These are phyloP conservation scores for Aromia moschata DNA, from an alignment of 2,888 invertebrate genomes.

Conservation along the genomic window DNA sequence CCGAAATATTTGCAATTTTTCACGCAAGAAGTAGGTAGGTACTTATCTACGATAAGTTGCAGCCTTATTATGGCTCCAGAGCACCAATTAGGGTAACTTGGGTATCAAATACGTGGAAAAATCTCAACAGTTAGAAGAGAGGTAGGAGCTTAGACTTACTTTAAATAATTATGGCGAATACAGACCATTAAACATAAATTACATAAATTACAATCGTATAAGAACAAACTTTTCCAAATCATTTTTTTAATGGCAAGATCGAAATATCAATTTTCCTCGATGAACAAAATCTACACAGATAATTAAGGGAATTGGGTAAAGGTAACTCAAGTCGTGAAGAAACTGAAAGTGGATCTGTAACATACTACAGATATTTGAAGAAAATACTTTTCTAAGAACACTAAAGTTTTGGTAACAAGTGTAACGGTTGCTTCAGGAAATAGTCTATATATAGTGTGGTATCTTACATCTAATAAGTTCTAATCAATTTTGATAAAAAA, in stretches of 20 bases:
- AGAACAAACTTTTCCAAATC: conserved; percentile 36
- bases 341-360: conserved; percentile 23
- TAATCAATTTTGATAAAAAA: no score
- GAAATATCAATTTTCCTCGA: conserved; percentile 43
- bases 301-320: conserved; percentile 51
- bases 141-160: conserved; percentile 47
- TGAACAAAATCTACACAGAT: conserved; percentile 34
- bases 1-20: conserved; percentile 23
- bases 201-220: conserved; percentile 46
- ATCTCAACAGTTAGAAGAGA: conserved; percentile 28
- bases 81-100: conserved; percentile 27
- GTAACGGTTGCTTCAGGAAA: no score
- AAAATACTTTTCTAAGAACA: background rate
- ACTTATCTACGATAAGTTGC: conserved; percentile 25
- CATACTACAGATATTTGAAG: background rate
- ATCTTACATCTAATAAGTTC: no score
- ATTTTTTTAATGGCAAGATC: conserved; percentile 52
- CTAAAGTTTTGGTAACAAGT: no score
- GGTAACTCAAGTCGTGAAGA: conserved; percentile 44
- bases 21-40: conserved; percentile 12
- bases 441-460: no score
- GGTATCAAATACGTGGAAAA: conserved; percentile 16
- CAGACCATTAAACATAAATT: conserved; percentile 51
- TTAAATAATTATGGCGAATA: conserved; percentile 56
- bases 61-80: conserved; percentile 23